Base-by-base conservation (phyloP, 2,797 vertebrate species). In the Protosalanx chinensis region DNA sequence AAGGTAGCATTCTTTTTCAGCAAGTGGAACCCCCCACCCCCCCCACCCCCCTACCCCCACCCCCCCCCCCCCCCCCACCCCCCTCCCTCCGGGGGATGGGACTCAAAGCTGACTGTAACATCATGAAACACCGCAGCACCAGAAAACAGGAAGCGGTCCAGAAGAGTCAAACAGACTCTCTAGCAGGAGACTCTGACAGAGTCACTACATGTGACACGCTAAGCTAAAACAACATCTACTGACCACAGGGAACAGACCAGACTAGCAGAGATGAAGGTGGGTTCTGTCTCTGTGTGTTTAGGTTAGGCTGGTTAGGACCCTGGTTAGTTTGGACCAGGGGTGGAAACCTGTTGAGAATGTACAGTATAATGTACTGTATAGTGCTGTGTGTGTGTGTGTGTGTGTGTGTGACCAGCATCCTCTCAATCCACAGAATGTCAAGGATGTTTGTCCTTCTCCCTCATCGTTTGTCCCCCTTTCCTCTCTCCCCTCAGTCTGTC, bases 341-440 rank as follows among this genome's bases (percentile, higher is more conserved):
- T 10, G 7, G 10, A 46, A 46, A 46, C 41, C 41, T 46, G 41
- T 46, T 46, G 10, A 46, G 7, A 13, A 13, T 46, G 41, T 46
- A 46, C 13, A 46, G 41, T 46, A 46, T 46, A 46, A 46, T 46
- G 41, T 46, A 46, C 41, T 46, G 41, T 46, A 46, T 46, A 46
- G 70, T 7, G 37, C 51, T 18, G 59, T 32, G 78, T 62, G 60
- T 71, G 53, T 76, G 62, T 70, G 12, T 77, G 35, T 78, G 79
- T 85, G 73, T 59, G 29, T 78, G 75, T 69, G 41, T 66, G 67
- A 23, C 35, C 41, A 23, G 56, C 37, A 51, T 64, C 12, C 70
- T 75, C 37, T 81, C 91, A 78, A 81, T 89, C 90, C 66, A 93
- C 91, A 89, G 90, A 91, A 82, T 89, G 27, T 70, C 64, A 72